Evolutionary conservation across 2,797 vertebrate genomes (phyloP).

Genomic region (Hypotaenidia philippensis): DNA sequence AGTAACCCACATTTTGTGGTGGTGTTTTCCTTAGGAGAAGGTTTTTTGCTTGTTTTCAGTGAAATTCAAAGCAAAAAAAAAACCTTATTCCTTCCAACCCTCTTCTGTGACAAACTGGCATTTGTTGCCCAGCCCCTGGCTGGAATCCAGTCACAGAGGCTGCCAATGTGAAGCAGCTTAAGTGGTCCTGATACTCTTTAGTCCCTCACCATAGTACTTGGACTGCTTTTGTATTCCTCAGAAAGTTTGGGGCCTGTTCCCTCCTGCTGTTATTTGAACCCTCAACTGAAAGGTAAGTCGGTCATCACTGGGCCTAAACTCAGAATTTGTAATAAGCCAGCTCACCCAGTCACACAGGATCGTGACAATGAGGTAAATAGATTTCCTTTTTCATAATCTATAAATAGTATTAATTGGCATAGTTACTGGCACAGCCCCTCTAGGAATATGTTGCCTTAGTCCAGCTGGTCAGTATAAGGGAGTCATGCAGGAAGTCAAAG

Average conservation of each 20-base stretch:
- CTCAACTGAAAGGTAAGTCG: not conserved
- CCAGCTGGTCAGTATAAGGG: not conserved
- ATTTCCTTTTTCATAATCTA: not conserved
- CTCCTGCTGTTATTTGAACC: not conserved
- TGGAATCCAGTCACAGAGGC: not conserved
- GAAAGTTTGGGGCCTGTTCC: not conserved
- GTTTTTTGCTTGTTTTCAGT: not conserved
- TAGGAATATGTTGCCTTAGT: not conserved
- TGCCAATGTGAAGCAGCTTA: not conserved
- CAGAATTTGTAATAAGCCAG: not conserved
- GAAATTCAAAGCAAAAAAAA: not conserved
- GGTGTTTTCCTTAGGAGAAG: not conserved
- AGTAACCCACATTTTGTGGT: not conserved
- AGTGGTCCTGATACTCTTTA: not conserved
- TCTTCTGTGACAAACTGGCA: not conserved
- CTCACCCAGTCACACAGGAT: not conserved
- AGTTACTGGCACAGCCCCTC: not conserved
- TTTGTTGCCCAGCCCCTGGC: not conserved
- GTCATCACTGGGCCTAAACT: not conserved
- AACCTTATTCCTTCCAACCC: not conserved
- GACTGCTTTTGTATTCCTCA: not conserved
- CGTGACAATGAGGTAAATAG: not conserved
- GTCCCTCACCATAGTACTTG: not conserved
- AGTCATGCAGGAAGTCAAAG: not conserved
- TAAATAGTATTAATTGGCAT: not conserved